Evolutionary conservation across 2,797 vertebrate genomes (phyloP).

Genomic region (Triplophysa yarkandensis): DNA sequence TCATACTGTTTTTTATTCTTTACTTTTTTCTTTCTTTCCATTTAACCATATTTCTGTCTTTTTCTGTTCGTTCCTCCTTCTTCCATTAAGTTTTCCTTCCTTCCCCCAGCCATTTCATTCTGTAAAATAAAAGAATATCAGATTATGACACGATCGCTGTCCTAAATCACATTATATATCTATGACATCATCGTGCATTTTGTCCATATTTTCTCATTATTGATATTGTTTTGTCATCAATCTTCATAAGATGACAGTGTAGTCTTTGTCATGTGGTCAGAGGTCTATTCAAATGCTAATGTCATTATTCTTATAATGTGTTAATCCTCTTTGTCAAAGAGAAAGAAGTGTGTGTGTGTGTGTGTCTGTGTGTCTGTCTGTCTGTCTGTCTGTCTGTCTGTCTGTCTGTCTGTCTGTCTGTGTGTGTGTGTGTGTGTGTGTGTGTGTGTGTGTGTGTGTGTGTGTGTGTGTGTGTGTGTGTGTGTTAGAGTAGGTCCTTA

Average conservation of each 20-base stretch:
- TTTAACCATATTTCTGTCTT: too few species aligned
- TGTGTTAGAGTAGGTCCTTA: conserved; percentile 16
- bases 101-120: conserved; percentile 67
- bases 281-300: conserved; percentile 62
- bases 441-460: not conserved
- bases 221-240: conserved; percentile 30
- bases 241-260: conserved; percentile 26
- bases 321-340: conserved; percentile 62
- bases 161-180: not conserved
- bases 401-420: not conserved
- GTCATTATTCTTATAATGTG: conserved; percentile 59
- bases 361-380: not conserved
- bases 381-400: not conserved
- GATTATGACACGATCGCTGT: not conserved
- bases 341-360: not conserved
- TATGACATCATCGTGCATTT: not conserved
- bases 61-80: too few species aligned
- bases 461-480: not conserved
- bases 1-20: too few species aligned
- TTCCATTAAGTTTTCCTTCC: not conserved
- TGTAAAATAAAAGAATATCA: conserved; percentile 57
- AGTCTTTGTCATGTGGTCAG: conserved; percentile 51
- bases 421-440: too few species aligned
- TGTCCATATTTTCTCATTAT: not conserved
- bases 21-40: too few species aligned